A percentile compares a stretch with the other conserved stretches of the same genome.
phyloP scores from a whole-genome alignment of 2,113 vertebrate species.

The Mellivora capensis region DNA sequence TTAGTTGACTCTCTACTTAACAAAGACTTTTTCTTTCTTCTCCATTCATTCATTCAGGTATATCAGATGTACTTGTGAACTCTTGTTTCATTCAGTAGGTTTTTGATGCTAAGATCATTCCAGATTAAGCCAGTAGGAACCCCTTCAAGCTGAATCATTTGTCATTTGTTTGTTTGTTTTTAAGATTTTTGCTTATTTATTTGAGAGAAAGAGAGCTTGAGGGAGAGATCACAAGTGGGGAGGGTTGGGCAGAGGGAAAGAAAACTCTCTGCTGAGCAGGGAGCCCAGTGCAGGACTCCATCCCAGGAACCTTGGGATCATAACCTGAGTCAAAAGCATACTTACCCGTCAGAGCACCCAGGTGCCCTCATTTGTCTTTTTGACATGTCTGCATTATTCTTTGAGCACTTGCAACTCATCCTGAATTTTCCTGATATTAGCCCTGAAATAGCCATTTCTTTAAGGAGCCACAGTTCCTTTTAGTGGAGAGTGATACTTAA shows the following conservation, averaged over 20 bases:
- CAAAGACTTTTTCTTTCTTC: background rate
- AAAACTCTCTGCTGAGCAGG: too few species aligned
- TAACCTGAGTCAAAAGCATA: too few species aligned
- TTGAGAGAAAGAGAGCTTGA: too few species aligned
- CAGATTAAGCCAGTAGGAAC: background rate
- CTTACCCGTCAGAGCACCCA: too few species aligned
- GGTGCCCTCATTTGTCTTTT: background rate
- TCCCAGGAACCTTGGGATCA: too few species aligned
- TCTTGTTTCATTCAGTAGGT: background rate
- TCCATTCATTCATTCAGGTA: background rate
- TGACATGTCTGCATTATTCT: background rate
- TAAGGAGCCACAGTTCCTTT: background rate
- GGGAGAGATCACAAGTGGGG: too few species aligned
- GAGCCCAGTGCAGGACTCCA: too few species aligned
- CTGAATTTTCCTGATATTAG: background rate
- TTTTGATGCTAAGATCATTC: background rate
- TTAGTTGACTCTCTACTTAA: background rate
- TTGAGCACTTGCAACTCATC: background rate
- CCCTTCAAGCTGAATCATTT: background rate
- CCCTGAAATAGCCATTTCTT: background rate
- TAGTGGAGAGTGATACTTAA: background rate
- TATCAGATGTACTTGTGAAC: background rate
- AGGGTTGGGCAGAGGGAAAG: too few species aligned
- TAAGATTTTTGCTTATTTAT: too few species aligned
- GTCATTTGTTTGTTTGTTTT: background rate